phyloP scores from a whole-genome alignment of 1,140 invertebrate genomes.

The Contarinia nasturtii region DNA sequence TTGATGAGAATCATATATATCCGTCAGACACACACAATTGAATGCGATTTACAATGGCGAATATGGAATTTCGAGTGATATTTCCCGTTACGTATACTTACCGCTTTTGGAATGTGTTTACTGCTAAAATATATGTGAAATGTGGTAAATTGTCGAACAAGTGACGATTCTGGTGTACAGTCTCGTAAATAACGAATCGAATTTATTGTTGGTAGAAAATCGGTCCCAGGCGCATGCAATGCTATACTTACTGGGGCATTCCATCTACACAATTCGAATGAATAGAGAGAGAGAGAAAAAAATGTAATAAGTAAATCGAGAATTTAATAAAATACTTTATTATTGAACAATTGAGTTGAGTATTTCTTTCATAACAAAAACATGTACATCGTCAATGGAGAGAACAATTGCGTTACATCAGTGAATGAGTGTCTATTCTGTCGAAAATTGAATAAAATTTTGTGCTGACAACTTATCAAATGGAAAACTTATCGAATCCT shows the following conservation, averaged over 20 bases:
- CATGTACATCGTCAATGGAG: too few species aligned
- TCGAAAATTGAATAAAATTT: too few species aligned
- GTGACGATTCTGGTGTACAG: constrained; percentile 35
- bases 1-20: background rate
- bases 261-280: constrained; percentile 27
- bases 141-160: constrained; percentile 55
- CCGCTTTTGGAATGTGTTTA: constrained; percentile 60
- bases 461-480: too few species aligned
- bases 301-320: constrained; percentile 3
- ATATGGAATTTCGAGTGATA: too few species aligned
- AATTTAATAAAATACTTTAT: too few species aligned
- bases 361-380: too few species aligned
- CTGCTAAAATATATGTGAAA: constrained; percentile 76
- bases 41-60: too few species aligned
- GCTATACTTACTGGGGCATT: constrained; percentile 50
- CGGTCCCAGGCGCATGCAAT: constrained; percentile 53
- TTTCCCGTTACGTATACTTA: constrained; percentile 18
- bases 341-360: too few species aligned
- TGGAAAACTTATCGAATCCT: too few species aligned
- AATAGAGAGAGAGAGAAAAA: background rate
- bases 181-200: constrained; percentile 47
- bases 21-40: too few species aligned
- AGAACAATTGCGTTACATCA: too few species aligned
- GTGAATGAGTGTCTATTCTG: too few species aligned
- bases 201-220: constrained; percentile 41